These are phyloP conservation scores for Muraenolepis orangiensis DNA, from an alignment of 2,797 vertebrate genomes.

Conservation along the genomic window DNA sequence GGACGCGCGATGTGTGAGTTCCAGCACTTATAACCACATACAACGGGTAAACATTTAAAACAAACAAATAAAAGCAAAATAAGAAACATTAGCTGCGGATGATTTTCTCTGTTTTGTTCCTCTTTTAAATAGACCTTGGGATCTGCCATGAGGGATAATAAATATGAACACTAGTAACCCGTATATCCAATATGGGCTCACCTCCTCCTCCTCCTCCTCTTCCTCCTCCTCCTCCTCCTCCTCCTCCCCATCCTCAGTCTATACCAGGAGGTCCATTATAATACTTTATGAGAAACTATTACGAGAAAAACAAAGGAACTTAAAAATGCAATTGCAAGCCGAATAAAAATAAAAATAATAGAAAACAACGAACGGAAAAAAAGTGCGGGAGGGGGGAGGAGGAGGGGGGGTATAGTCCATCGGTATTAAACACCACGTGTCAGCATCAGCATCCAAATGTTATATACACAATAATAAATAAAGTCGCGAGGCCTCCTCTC, in stretches of 20 bases:
- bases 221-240: conserved; percentile 55
- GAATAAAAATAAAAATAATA: conserved; percentile 60
- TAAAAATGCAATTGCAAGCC: conserved; percentile 75
- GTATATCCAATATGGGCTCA: conserved; percentile 69
- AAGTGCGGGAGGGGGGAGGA: no score
- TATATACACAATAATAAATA: conserved; percentile 91
- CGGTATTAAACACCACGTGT: conserved; percentile 66
- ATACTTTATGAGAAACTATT: conserved; percentile 59
- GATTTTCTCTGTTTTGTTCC: conserved; percentile 20
- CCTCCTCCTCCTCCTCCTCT: conserved; percentile 55
- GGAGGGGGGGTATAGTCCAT: conserved; percentile 46
- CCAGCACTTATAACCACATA: conserved; percentile 84
- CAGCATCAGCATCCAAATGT: conserved; percentile 80
- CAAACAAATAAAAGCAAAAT: conserved; percentile 69
- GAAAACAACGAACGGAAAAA: no score
- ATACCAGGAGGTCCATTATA: conserved; percentile 60
- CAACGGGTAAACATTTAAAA: conserved; percentile 22
- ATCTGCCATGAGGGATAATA: conserved; percentile 57
- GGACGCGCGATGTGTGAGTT: conserved; percentile 82
- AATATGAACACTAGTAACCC: conserved; percentile 76
- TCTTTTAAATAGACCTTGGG: conserved; percentile 71
- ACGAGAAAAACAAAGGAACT: conserved; percentile 59
- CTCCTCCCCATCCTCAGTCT: no score
- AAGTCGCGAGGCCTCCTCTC: conserved; percentile 84
- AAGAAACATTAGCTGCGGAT: conserved; percentile 56